A percentile compares a stretch with the other conserved stretches of the same genome.
These are phyloP conservation scores for Pristiophorus japonicus DNA, from an alignment of 2,113 vertebrate genomes.

Conservation along the genomic window DNA sequence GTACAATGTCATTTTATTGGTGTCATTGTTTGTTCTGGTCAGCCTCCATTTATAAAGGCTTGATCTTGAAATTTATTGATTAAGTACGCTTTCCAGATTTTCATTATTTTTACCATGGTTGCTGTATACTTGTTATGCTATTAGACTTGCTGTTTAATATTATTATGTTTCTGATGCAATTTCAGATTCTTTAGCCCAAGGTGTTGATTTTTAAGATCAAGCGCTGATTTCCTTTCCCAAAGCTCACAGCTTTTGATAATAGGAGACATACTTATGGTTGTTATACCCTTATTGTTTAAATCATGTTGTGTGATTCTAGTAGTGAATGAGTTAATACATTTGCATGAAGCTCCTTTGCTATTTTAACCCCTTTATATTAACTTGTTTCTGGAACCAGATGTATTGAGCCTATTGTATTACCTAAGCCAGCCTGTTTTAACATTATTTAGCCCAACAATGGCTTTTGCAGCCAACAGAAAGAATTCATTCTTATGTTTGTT, in stretches of 20 bases:
- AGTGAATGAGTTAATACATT: not conserved
- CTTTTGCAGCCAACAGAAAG: not conserved
- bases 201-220: not conserved
- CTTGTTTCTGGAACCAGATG: not conserved
- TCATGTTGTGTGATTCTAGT: not conserved
- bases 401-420: not conserved
- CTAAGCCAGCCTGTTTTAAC: not conserved
- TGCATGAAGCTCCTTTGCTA: not conserved
- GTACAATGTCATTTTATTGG: not conserved
- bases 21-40: not conserved
- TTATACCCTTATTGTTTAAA: not conserved
- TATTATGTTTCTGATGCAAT: not conserved
- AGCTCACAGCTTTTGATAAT: not conserved
- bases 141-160: not conserved
- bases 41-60: not conserved
- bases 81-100: not conserved
- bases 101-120: not conserved
- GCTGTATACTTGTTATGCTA: not conserved
- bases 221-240: not conserved
- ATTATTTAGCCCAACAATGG: not conserved
- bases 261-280: not conserved
- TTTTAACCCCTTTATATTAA: not conserved
- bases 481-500: not conserved
- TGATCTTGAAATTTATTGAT: not conserved
- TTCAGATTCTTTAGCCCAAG: not conserved